Base-by-base conservation (phyloP, 2,113 vertebrate genomes). In the Myotis davidii region DNA sequence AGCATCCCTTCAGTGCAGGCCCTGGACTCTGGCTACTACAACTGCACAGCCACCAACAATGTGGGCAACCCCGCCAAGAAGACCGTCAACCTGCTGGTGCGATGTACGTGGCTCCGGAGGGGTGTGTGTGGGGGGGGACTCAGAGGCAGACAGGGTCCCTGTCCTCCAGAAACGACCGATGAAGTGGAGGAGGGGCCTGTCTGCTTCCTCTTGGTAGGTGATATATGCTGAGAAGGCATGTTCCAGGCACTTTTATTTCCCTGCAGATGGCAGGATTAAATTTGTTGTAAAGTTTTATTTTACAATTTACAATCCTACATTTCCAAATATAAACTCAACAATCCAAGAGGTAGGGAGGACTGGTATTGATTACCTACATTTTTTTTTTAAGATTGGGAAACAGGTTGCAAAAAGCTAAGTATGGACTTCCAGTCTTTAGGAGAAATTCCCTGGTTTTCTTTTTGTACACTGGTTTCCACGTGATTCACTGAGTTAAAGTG, bases 11-110 rank as follows among this genome's bases (percentile, higher is more conserved):
- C 98, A 0, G 99, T 99, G 92, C 99, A 96, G 0, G 98, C 99
- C 4, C 98, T 98, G 1, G 99, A 99, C 90, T 99, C 99, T 0
- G 99, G 99, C 77, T 99, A 99, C 98, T 99, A 99, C 98, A 99
- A 99, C 96, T 99, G 99, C 97, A 99, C 99, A 0, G 99, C 99
- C 34, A 98, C 99, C 98, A 99, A 99, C 98, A 99, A 99, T 0
- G 99, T 99, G 98, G 99, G 99, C 25, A 99, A 99, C 98, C 99
- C 99, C 0, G 99, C 99, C 29, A 99, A 99, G 98, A 99, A 99
- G 98, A 99, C 98, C 0, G 98, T 99, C 98, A 99, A 99, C 97
- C 97, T 99, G 21, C 95, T 99, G 81, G 99, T 99, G 98, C 98
- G 99, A 94, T 98, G 98, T 99, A 98, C 86, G 98, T 98, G 94